Evolutionary conservation across 2,797 vertebrate species (phyloP).

Genomic region (Poeciliopsis turneri): DNA sequence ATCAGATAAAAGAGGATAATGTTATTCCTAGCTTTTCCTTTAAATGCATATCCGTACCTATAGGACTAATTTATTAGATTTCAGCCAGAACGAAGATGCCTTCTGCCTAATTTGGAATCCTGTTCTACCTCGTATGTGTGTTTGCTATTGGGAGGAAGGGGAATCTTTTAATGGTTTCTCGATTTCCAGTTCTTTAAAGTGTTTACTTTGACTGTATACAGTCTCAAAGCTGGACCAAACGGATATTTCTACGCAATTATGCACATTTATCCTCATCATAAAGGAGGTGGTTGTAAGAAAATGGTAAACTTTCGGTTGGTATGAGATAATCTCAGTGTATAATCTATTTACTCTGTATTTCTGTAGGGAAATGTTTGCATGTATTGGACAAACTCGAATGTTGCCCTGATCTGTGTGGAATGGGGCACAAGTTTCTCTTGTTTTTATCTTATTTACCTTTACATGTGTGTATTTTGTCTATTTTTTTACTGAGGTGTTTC

Average conservation of each 20-base stretch:
- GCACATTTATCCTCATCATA: slow-evolving; percentile 25
- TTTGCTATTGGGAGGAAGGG: slow-evolving; percentile 10
- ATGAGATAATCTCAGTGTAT: slow-evolving; percentile 17
- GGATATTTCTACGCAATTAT: slow-evolving; percentile 31
- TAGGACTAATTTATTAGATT: slow-evolving; percentile 1
- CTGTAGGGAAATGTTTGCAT: slow-evolving; percentile 62
- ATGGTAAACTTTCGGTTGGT: slow-evolving; percentile 20
- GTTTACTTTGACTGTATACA: slow-evolving; percentile 52
- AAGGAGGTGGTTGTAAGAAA: slow-evolving; percentile 10
- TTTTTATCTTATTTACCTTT: slow-evolving; percentile 60
- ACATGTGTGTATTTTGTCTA: slow-evolving; percentile 62
- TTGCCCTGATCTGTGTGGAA: slow-evolving; percentile 65
- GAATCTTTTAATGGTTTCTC: neutral
- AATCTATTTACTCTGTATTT: slow-evolving; percentile 29
- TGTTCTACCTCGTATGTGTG: slow-evolving; percentile 33
- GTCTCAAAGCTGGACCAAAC: slow-evolving; percentile 53
- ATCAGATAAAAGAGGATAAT: neutral
- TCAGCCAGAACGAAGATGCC: slow-evolving; percentile 22
- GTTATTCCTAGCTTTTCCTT: neutral
- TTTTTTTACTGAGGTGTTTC: slow-evolving; percentile 69
- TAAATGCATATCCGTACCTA: neutral
- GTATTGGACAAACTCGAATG: slow-evolving; percentile 78
- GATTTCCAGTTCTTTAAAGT: slow-evolving; percentile 17
- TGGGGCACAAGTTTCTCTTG: slow-evolving; percentile 62
- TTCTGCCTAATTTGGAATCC: slow-evolving; percentile 10